Evolutionary conservation across 2,797 vertebrate species (phyloP), one percentile per base, ranked within the genome.

Genomic region (Philypnodon macrostomus): DNA sequence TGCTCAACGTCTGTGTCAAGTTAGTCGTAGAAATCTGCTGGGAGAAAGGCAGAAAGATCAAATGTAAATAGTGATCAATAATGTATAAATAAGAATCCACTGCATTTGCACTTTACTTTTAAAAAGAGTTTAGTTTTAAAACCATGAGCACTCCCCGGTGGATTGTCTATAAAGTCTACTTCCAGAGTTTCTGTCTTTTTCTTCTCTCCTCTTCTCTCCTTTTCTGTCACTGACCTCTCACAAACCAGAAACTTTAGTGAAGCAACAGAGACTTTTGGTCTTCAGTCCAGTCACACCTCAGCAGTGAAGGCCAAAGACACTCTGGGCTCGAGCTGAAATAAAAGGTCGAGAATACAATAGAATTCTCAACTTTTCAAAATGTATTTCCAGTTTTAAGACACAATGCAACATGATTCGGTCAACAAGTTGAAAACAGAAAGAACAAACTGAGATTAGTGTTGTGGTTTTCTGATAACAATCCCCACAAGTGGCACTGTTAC

Each of bases 281-380:
- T 10, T 29, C 27, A 29, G 27, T 11, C 31, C 26, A 15, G 5
- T 14, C 24, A n/a, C 31, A 24, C 31, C 21, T 9, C 8, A 7
- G 9, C 42, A 17, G 11, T 1, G 5, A 12, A 63, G 32, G 53
- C n/a, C 52, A 29, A 23, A 8, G 18, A 21, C 47, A 50, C 34
- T 26, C 9, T 12, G 27, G 29, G n/a, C n/a, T n/a, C 45, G 6
- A 23, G 6, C 21, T 29, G 9, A 29, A 29, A n/a, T n/a, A n/a
- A n/a, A n/a, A n/a, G n/a, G n/a, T n/a, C n/a, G n/a, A n/a, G n/a
- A n/a, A n/a, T n/a, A n/a, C n/a, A n/a, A n/a, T n/a, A n/a, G n/a
- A n/a, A n/a, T n/a, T n/a, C 7, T 9, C 27, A 29, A 29, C 2
- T 29, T 10, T 9, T 29, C 9, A 29, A 23, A 23, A 23, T 23